Evolutionary conservation across 2,888 invertebrate genomes (phyloP).

Genomic region (Empis livida): DNA sequence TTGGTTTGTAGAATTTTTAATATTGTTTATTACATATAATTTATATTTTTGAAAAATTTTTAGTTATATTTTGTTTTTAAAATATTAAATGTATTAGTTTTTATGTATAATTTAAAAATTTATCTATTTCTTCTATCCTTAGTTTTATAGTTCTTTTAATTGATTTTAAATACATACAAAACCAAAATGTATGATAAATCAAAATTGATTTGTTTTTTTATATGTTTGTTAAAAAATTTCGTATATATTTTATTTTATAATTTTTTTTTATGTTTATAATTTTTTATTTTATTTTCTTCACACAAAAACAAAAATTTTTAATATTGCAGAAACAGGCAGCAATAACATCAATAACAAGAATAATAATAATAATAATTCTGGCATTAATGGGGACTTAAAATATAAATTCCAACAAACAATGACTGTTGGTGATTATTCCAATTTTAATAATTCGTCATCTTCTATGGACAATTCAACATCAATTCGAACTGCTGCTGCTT

Average conservation of each 20-base stretch:
- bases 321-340: no score
- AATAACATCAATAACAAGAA: no score
- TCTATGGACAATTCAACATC: neutral
- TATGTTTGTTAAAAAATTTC: slow-evolving; percentile 3
- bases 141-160: slow-evolving; percentile 4
- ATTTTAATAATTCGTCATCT: neutral
- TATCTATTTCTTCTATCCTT: neutral
- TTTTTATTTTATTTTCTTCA: slow-evolving; percentile 20
- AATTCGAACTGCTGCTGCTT: neutral
- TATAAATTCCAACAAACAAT: slow-evolving; percentile 16
- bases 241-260: neutral
- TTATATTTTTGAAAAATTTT: no score
- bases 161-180: slow-evolving; percentile 2
- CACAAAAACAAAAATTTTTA: slow-evolving; percentile 5
- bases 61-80: no score
- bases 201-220: slow-evolving; percentile 16
- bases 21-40: no score
- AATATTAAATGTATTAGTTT: no score
- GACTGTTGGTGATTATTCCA: slow-evolving; percentile 8
- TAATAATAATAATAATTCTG: neutral
- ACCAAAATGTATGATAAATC: neutral
- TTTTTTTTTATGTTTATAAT: slow-evolving; percentile 16
- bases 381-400: slow-evolving; percentile 10
- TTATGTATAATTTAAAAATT: no score
- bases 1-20: no score